Evolutionary conservation across 2,113 vertebrate genomes (phyloP), one percentile per base, ranked within the genome.

Genomic region (Oreochromis tanganicae): DNA sequence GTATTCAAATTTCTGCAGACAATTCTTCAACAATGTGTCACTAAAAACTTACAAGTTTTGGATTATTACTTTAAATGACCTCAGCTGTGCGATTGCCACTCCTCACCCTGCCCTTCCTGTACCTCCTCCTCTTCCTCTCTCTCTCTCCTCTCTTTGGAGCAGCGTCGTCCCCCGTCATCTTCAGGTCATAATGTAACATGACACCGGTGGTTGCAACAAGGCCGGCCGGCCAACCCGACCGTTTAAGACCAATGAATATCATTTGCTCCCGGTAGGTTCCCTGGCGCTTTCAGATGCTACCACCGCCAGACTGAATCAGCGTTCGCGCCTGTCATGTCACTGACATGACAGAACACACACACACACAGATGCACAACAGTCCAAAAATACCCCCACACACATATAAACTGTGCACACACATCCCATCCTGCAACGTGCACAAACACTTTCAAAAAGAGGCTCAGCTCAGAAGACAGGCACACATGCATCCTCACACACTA

Each of bases 161-260:
- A 9, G 80, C 87, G 90, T 90, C 75, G 73, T 92, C 94, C 89
- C 92, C 88, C 21, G 52, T 95, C 94, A 93, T 95, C 94, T 93
- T 92, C 90, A 91, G 94, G 94, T 94, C 95, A 95, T 96, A 96
- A 96, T 96, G 91, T 92, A 95, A 96, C 95, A 95, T 95, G 95
- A 95, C 95, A 95, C 95, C 90, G 57, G 91, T 73, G 94, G 94
- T 95, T 95, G 91, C 94, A 92, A 94, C 94, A 95, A 88, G 89
- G 93, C 91, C 85, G 89, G 91, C 92, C 83, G 79, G 95, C 95
- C 95, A 94, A 95, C 80, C 94, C 85, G 84, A 94, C 91, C 93
- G 88, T 96, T 96, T 96, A 95, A 96, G 95, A 95, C 95, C 96
- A 96, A 96, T 96, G 95, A 96, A 96, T 96, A 95, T 95, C 93